Conservation (phyloP, 2,888 invertebrate species). For the Eustalomyia histrio region DNA sequence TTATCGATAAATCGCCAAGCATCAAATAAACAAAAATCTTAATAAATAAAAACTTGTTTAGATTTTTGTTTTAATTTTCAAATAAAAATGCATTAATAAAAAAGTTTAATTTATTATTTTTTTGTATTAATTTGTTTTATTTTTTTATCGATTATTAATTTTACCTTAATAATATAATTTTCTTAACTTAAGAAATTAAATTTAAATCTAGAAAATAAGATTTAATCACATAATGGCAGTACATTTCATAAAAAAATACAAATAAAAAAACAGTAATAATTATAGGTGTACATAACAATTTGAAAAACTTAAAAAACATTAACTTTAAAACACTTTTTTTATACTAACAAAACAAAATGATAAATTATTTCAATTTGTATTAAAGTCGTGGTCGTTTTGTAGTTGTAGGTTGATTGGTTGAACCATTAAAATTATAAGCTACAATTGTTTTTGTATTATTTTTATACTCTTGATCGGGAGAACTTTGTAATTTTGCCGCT, state of each 20-base stretch:
- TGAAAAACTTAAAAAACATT: conserved; percentile 17
- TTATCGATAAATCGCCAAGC: conserved; percentile 6
- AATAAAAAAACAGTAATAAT: conserved; percentile 1
- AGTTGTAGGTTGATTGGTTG: conserved; percentile 21
- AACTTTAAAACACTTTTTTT: not conserved
- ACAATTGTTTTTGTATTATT: conserved; percentile 23
- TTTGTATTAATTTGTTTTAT: conserved; percentile 11
- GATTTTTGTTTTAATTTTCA: not conserved
- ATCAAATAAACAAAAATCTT: not conserved
- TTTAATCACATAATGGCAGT: conserved; percentile 52
- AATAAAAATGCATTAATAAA: conserved; percentile 19
- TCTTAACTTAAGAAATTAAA: conserved; percentile 41
- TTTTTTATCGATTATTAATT: conserved; percentile 10
- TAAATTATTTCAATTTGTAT: not conserved
- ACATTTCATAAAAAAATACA: conserved; percentile 7
- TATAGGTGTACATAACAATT: conserved; percentile 12
- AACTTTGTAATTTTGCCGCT: conserved; percentile 15
- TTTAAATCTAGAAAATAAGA: conserved; percentile 40
- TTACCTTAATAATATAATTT: conserved; percentile 30
- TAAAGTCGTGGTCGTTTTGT: conserved; percentile 19
- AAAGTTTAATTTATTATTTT: conserved; percentile 10
- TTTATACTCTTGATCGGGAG: conserved; percentile 28
- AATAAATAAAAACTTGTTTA: not conserved
- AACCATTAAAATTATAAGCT: conserved; percentile 11
- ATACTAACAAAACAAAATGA: not conserved